A percentile compares a stretch with the other conserved stretches of the same genome.
phyloP scores from a whole-genome alignment of 2,888 invertebrate species.

The Malacosoma neustria region DNA sequence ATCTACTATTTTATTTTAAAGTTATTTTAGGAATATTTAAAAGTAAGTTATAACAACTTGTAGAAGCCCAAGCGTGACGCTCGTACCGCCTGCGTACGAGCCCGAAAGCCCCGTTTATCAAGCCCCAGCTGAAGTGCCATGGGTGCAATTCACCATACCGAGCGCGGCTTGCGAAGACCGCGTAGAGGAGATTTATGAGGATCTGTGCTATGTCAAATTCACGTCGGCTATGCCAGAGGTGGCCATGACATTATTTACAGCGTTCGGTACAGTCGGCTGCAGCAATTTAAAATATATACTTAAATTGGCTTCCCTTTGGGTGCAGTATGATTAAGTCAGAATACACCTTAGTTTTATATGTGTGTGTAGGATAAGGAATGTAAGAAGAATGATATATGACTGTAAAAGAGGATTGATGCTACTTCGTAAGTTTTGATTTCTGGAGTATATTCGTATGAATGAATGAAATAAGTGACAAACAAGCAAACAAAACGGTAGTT shows the following conservation, averaged over 20 bases:
- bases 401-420: too few species aligned
- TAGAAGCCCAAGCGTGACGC: conserved; percentile 41
- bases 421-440: too few species aligned
- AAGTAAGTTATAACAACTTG: conserved; percentile 14
- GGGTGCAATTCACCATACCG: conserved; percentile 81
- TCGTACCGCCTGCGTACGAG: conserved; percentile 38
- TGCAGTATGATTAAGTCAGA: too few species aligned
- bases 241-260: conserved; percentile 14
- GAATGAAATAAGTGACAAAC: too few species aligned
- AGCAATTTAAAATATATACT: too few species aligned
- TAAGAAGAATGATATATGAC: too few species aligned
- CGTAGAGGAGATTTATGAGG: conserved; percentile 91
- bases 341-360: too few species aligned
- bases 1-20: too few species aligned
- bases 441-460: too few species aligned
- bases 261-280: conserved; percentile 1
- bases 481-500: too few species aligned
- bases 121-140: conserved; percentile 62
- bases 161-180: conserved; percentile 74
- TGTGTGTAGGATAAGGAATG: too few species aligned
- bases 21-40: not conserved
- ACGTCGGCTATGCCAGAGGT: conserved; percentile 82
- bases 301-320: too few species aligned
- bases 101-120: conserved; percentile 27
- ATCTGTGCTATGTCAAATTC: conserved; percentile 91